phyloP scores from a whole-genome alignment of 2,888 invertebrate genomes.

The Parthenolecanium corni region DNA sequence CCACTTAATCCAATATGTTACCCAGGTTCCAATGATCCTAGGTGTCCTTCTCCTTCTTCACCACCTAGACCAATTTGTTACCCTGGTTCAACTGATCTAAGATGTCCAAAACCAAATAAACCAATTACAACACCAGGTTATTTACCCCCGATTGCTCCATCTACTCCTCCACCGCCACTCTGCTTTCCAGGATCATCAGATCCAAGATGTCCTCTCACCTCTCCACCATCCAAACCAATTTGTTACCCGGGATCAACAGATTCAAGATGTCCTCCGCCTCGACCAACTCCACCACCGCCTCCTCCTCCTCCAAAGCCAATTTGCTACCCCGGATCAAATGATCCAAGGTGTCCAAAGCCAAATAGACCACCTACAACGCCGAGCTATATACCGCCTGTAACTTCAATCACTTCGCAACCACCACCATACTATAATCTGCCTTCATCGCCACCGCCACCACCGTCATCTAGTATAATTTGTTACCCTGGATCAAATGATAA shows the following conservation, averaged over 20 bases:
- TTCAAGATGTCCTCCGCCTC: conserved; percentile 32
- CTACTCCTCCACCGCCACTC: conserved; percentile 38
- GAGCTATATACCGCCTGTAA: conserved; percentile 7
- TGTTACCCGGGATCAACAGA: conserved; percentile 37
- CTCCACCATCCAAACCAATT: conserved; percentile 35
- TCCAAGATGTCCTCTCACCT: conserved; percentile 33
- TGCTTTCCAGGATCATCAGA: conserved; percentile 37
- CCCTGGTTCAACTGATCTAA: conserved; percentile 35
- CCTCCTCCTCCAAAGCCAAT: conserved; percentile 34
- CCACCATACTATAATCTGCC: conserved; percentile 34
- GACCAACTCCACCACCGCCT: conserved; percentile 31
- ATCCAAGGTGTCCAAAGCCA: conserved; percentile 37
- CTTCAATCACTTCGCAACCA: conserved; percentile 26
- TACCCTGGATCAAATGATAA: conserved; percentile 38
- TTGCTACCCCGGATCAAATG: conserved; percentile 36
- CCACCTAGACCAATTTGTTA: conserved; percentile 36
- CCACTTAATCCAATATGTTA: conserved; percentile 34
- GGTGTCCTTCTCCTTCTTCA: conserved; percentile 36
- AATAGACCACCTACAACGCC: conserved; percentile 16
- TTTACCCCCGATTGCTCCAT: conserved; percentile 31
- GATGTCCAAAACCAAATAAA: conserved; percentile 33
- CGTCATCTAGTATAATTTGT: conserved; percentile 35
- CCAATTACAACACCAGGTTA: conserved; percentile 35
- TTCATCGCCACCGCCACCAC: conserved; percentile 35
- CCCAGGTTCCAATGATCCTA: conserved; percentile 37